These are phyloP conservation scores for Pegoplata infirma DNA, from an alignment of 2,888 invertebrate species.

Conservation along the genomic window DNA sequence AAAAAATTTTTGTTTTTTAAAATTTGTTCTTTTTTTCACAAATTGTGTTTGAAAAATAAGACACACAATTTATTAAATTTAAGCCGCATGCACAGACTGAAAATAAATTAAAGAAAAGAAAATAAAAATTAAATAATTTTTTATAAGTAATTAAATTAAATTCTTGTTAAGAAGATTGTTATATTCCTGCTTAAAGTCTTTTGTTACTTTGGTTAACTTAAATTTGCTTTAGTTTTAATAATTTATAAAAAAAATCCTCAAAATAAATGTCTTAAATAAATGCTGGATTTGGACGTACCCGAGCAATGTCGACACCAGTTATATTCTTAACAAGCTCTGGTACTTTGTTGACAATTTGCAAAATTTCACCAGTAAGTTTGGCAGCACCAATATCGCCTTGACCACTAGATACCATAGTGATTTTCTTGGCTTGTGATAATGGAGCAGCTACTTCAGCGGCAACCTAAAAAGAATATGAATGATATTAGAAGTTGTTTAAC, in stretches of 20 bases:
- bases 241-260: background rate
- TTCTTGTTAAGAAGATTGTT: slow-evolving; percentile 49
- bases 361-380: slow-evolving; percentile 95
- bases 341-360: slow-evolving; percentile 94
- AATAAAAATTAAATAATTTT: slow-evolving; percentile 28
- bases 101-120: slow-evolving; percentile 66
- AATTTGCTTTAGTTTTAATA: slow-evolving; percentile 29
- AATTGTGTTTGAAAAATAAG: slow-evolving; percentile 29
- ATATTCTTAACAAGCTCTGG: slow-evolving; percentile 93
- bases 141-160: slow-evolving; percentile 23
- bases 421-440: slow-evolving; percentile 94
- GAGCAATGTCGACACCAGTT: slow-evolving; percentile 95
- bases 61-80: slow-evolving; percentile 64
- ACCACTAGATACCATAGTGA: slow-evolving; percentile 97
- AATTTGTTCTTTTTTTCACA: background rate
- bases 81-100: slow-evolving; percentile 79
- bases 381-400: slow-evolving; percentile 94
- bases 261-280: slow-evolving; percentile 73
- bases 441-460: slow-evolving; percentile 98
- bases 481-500: background rate
- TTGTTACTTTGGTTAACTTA: slow-evolving; percentile 67
- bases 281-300: slow-evolving; percentile 82
- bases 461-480: slow-evolving; percentile 80
- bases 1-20: slow-evolving; percentile 8
- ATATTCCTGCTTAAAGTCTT: slow-evolving; percentile 72